Conservation (phyloP, 2,797 vertebrate species). For the Ctenopoma multispine region DNA sequence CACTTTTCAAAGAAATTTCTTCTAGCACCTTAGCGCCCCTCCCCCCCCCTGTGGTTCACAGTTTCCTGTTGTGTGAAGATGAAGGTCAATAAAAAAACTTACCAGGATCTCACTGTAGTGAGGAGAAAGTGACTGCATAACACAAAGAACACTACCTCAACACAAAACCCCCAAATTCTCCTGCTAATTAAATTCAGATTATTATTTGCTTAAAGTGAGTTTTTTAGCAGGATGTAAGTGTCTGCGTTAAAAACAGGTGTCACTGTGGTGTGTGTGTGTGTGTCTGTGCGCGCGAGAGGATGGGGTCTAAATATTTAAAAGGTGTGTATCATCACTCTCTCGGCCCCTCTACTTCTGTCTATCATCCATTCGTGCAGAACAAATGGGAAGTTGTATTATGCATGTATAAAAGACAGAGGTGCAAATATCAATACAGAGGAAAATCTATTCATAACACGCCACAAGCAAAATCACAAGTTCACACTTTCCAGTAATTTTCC, state of each 20-base stretch:
- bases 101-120: constrained; percentile 10
- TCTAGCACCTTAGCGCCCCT: background rate
- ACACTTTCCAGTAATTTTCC: background rate
- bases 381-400: constrained; percentile 26
- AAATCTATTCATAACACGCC: constrained; percentile 2
- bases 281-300: background rate
- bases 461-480: background rate
- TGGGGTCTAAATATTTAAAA: constrained; percentile 54
- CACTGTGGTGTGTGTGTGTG: constrained; percentile 7
- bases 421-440: background rate
- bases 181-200: background rate
- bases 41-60: background rate
- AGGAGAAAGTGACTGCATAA: background rate
- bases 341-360: background rate
- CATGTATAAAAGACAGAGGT: constrained; percentile 6
- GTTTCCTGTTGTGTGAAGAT: constrained; percentile 7
- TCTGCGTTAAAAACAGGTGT: constrained; percentile 18
- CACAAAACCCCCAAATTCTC: background rate
- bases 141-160: background rate
- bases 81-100: constrained; percentile 48
- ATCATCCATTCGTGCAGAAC: constrained; percentile 31
- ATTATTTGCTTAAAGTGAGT: background rate
- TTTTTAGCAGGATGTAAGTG: background rate
- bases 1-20: constrained; percentile 1
- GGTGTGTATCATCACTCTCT: constrained; percentile 37